Conservation (phyloP, 2,113 vertebrate species). For the Macquaria ambigua region DNA sequence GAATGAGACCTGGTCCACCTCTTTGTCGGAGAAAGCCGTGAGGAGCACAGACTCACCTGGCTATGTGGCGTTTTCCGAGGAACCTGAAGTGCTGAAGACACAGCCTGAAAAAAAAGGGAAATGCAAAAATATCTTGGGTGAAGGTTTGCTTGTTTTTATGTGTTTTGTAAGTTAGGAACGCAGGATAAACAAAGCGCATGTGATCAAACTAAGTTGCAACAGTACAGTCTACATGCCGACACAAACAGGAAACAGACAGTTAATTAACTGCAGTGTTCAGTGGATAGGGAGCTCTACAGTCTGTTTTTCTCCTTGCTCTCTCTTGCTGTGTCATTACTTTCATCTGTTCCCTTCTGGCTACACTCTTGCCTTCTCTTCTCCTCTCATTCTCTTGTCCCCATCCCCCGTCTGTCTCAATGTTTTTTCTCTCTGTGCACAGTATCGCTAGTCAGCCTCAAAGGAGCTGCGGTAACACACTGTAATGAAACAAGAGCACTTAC, state of each 20-base stretch:
- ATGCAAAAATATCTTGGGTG: neutral
- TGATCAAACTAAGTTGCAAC: constrained; percentile 34
- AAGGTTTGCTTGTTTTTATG: constrained; percentile 9
- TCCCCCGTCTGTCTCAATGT: constrained; percentile 3
- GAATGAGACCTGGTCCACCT: constrained; percentile 12
- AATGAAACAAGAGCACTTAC: constrained; percentile 85
- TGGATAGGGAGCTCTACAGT: constrained; percentile 37
- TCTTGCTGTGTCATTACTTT: constrained; percentile 61
- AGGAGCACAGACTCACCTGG: constrained; percentile 87
- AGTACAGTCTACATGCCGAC: constrained; percentile 42
- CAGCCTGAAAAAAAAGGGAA: constrained; percentile 82
- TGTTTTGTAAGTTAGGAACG: constrained; percentile 10
- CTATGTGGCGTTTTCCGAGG: constrained; percentile 96
- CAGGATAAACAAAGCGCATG: constrained; percentile 29
- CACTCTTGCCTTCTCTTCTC: constrained; percentile 32
- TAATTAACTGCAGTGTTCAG: constrained; percentile 54
- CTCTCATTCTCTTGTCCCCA: constrained; percentile 12
- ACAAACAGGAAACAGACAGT: constrained; percentile 64
- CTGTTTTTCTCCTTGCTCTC: constrained; percentile 47
- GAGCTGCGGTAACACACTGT: neutral
- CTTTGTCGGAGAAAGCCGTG: neutral
- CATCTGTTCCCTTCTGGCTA: constrained; percentile 56
- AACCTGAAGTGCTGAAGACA: constrained; percentile 99
- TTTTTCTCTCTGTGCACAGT: neutral
- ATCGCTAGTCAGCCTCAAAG: constrained; percentile 11